Conservation (phyloP, 2,888 invertebrate genomes). For the Plusia festucae region DNA sequence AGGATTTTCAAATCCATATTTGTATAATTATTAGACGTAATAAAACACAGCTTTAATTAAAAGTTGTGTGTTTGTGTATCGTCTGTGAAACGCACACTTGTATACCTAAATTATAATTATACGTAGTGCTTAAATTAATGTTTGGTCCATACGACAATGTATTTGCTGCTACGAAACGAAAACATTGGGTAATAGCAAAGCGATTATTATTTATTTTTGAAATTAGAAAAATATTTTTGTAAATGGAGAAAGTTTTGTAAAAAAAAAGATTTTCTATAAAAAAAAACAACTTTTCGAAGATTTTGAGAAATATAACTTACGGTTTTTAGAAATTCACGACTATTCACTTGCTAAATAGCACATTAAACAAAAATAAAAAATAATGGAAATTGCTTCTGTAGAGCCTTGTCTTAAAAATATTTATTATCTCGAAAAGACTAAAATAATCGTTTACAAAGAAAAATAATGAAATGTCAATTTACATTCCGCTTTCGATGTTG, state of each 20-base stretch:
- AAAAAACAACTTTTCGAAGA: not conserved
- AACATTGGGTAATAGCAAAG: constrained; percentile 21
- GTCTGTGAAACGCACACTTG: constrained; percentile 60
- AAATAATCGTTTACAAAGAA: constrained; percentile 33
- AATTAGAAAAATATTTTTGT: constrained; percentile 53
- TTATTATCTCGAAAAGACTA: constrained; percentile 26
- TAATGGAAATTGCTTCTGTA: constrained; percentile 15
- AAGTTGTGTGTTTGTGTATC: constrained; percentile 61
- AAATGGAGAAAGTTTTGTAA: constrained; percentile 22
- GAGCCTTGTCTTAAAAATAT: constrained; percentile 6
- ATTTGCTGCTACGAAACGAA: constrained; percentile 45
- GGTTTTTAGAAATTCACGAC: constrained; percentile 14
- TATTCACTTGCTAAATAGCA: not conserved
- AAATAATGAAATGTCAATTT: constrained; percentile 68
- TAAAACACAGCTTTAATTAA: constrained; percentile 59
- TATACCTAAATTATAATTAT: constrained; percentile 55
- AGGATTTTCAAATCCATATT: constrained; percentile 53
- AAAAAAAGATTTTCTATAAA: constrained; percentile 8
- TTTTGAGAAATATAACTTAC: constrained; percentile 3
- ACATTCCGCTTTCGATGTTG: constrained; percentile 84
- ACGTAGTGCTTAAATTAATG: constrained; percentile 48
- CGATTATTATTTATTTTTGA: constrained; percentile 23
- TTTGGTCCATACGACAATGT: constrained; percentile 57
- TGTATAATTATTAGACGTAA: constrained; percentile 58
- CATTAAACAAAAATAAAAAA: constrained; percentile 20